Evolutionary conservation across 2,113 vertebrate genomes (phyloP).

Genomic region (Sinocyclocheilus anophthalmus): DNA sequence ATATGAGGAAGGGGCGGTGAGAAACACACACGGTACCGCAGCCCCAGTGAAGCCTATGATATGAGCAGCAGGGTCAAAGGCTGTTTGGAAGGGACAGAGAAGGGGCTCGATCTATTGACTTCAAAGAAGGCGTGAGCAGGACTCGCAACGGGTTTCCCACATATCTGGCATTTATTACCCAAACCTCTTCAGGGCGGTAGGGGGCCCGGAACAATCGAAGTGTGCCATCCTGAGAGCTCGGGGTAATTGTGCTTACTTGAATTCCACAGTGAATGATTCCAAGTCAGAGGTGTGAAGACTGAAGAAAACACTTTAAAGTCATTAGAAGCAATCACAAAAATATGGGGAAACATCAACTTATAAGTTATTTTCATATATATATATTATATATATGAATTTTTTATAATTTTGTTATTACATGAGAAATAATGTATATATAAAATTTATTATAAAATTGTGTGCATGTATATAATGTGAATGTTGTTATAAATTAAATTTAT

Average conservation of each 20-base stretch:
- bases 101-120: conserved; percentile 63
- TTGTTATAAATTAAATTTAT: no score
- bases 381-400: no score
- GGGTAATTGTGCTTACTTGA: conserved; percentile 68
- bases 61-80: conserved; percentile 62
- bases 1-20: conserved; percentile 47
- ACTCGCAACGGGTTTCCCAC: conserved; percentile 73
- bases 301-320: background rate
- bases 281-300: background rate
- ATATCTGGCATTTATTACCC: conserved; percentile 68
- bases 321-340: background rate
- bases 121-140: conserved; percentile 67
- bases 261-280: conserved; percentile 45
- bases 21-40: conserved; percentile 51
- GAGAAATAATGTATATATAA: no score
- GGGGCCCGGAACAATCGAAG: conserved; percentile 65
- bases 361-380: no score
- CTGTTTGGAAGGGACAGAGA: conserved; percentile 40
- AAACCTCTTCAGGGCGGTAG: conserved; percentile 52
- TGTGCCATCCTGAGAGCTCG: conserved; percentile 68
- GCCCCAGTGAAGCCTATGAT: conserved; percentile 35
- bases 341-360: background rate
- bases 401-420: no score
- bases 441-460: no score
- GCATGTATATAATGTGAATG: no score